Conservation (phyloP, 1,140 invertebrate species). For the Dendrolimus kikuchii region DNA sequence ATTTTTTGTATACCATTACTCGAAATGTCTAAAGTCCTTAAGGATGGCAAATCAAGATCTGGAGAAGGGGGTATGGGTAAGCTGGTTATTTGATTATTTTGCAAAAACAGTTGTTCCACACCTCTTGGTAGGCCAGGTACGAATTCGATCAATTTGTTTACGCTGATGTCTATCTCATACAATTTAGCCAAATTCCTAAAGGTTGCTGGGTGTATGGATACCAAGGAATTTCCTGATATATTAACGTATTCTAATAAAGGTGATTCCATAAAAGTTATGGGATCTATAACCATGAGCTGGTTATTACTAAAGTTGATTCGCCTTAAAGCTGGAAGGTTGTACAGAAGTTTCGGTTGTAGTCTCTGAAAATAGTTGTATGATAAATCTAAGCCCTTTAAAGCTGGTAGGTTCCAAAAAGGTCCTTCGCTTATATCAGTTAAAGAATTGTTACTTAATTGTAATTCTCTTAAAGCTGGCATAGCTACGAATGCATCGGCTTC, state of each 20-base stretch:
- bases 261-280: conserved; percentile 80
- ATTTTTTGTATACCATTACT: conserved; percentile 84
- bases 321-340: conserved; percentile 82
- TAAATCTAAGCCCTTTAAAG: conserved; percentile 86
- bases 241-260: conserved; percentile 84
- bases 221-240: conserved; percentile 81
- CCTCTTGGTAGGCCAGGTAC: conserved; percentile 82
- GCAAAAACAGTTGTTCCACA: conserved; percentile 83
- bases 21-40: conserved; percentile 83
- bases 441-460: conserved; percentile 86
- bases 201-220: conserved; percentile 79
- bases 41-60: conserved; percentile 78
- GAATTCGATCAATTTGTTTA: conserved; percentile 81
- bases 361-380: conserved; percentile 83
- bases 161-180: conserved; percentile 85
- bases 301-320: conserved; percentile 87
- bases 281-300: conserved; percentile 79
- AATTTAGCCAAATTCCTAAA: conserved; percentile 82
- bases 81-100: conserved; percentile 80
- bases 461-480: conserved; percentile 86
- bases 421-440: conserved; percentile 76
- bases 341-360: conserved; percentile 80
- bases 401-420: conserved; percentile 87
- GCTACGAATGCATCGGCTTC: conserved; percentile 83
- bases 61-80: conserved; percentile 77